phyloP scores from a whole-genome alignment of 2,113 vertebrate genomes.

The Micromys minutus region DNA sequence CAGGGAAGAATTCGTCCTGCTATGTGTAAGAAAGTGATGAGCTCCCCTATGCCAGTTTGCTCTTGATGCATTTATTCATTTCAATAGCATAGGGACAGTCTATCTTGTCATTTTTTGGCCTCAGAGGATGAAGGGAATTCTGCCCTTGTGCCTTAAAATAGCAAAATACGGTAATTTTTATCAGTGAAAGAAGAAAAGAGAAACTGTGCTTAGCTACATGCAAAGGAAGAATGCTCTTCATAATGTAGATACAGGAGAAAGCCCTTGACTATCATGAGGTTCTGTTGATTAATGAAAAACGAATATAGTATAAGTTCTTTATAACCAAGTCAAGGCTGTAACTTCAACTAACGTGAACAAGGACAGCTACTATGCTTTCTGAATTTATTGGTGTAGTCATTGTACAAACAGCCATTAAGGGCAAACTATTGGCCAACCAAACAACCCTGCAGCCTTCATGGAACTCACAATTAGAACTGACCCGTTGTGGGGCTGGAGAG shows the following conservation, averaged over 20 bases:
- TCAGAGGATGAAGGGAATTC: neutral
- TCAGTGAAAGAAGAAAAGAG: neutral
- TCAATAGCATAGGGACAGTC: neutral
- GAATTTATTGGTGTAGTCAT: neutral
- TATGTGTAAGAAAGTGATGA: neutral
- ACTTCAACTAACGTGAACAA: neutral
- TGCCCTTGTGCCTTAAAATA: neutral
- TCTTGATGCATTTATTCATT: neutral
- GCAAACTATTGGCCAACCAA: neutral
- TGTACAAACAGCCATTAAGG: neutral
- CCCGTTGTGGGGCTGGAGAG: neutral
- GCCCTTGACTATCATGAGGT: neutral
- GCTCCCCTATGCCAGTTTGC: neutral
- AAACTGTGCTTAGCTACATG: neutral
- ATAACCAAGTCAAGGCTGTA: neutral
- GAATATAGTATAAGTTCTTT: neutral
- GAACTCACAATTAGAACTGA: neutral
- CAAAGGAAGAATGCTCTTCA: neutral
- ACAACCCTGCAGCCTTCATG: neutral
- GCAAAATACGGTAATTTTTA: neutral
- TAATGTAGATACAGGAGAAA: neutral
- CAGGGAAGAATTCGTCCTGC: neutral
- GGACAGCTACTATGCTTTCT: neutral
- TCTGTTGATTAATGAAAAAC: neutral
- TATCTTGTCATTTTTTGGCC: neutral